A percentile compares a stretch with the other conserved stretches of the same genome.
Evolutionary conservation across 2,113 vertebrate species (phyloP).

Genomic region (Oriolus oriolus): DNA sequence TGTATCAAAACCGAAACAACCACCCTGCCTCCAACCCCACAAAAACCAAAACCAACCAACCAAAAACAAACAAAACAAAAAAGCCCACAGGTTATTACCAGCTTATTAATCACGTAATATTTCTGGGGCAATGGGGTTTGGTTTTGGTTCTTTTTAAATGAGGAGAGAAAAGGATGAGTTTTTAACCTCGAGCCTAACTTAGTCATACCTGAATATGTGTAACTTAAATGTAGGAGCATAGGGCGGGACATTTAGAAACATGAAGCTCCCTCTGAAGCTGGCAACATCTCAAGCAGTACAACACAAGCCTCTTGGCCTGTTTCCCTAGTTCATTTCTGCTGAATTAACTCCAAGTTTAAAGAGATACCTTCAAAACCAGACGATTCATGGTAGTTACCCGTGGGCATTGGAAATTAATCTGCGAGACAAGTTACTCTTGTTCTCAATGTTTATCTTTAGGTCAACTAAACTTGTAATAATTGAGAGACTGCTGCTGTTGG

Average conservation of each 20-base stretch:
- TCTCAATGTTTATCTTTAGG: constrained; percentile 68
- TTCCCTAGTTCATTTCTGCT: not conserved
- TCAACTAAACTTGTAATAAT: constrained; percentile 98
- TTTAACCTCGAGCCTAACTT: not conserved
- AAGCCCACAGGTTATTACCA: not conserved
- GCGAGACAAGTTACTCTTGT: not conserved
- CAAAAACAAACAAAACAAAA: not conserved
- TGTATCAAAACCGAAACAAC: rapidly evolving
- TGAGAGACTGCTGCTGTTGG: constrained; percentile 92
- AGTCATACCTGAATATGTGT: not conserved
- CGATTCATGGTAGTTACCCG: not conserved
- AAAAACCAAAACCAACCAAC: not conserved
- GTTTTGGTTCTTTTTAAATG: not conserved
- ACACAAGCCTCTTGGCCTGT: not conserved
- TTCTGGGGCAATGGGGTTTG: not conserved
- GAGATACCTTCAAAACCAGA: not conserved
- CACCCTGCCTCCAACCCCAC: not conserved
- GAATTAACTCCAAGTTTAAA: not conserved
- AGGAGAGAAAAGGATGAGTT: not conserved
- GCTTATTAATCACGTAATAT: not conserved
- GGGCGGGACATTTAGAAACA: not conserved
- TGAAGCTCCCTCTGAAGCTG: not conserved
- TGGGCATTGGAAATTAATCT: not conserved
- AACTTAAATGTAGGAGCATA: not conserved
- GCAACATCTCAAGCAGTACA: not conserved